These are phyloP conservation scores for Camptogramma bilineatum DNA, from an alignment of 2,888 invertebrate species.

Conservation along the genomic window DNA sequence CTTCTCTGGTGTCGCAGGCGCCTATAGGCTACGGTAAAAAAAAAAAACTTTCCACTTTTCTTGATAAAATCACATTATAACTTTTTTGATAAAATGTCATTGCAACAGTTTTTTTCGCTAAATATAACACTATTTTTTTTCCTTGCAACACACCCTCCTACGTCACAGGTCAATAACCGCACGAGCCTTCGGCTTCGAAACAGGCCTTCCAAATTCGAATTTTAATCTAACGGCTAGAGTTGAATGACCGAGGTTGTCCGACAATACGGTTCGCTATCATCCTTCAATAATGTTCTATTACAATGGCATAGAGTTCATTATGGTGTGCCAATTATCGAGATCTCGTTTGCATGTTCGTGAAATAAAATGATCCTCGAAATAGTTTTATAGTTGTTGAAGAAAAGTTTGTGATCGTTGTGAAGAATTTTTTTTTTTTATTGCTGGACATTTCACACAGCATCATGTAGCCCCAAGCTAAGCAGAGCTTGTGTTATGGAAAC, in stretches of 20 bases:
- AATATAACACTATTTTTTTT: background rate
- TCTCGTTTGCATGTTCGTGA: slow-evolving; percentile 27
- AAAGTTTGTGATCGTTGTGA: background rate
- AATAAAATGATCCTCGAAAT: slow-evolving; percentile 31
- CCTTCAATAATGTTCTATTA: slow-evolving; percentile 48
- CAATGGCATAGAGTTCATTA: slow-evolving; percentile 44
- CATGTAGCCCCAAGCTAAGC: too few species aligned
- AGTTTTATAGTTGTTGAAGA: slow-evolving; percentile 27
- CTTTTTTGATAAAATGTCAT: background rate
- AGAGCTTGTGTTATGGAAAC: too few species aligned
- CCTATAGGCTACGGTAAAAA: too few species aligned
- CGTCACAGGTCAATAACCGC: slow-evolving; percentile 57
- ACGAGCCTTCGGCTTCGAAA: slow-evolving; percentile 48
- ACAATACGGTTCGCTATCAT: slow-evolving; percentile 55
- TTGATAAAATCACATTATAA: too few species aligned
- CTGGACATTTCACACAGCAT: too few species aligned
- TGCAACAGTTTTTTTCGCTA: background rate
- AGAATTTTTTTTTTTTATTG: too few species aligned
- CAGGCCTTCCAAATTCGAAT: slow-evolving; percentile 75
- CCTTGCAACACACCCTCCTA: slow-evolving; percentile 52
- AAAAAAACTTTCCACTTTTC: too few species aligned
- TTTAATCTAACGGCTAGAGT: slow-evolving; percentile 77
- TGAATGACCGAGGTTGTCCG: slow-evolving; percentile 73
- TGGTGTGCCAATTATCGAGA: slow-evolving; percentile 24
- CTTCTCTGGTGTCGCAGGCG: too few species aligned